A percentile compares a stretch with the other conserved stretches of the same genome.
Evolutionary conservation across 2,888 invertebrate genomes (phyloP).

Genomic region (Campoletis raptor): DNA sequence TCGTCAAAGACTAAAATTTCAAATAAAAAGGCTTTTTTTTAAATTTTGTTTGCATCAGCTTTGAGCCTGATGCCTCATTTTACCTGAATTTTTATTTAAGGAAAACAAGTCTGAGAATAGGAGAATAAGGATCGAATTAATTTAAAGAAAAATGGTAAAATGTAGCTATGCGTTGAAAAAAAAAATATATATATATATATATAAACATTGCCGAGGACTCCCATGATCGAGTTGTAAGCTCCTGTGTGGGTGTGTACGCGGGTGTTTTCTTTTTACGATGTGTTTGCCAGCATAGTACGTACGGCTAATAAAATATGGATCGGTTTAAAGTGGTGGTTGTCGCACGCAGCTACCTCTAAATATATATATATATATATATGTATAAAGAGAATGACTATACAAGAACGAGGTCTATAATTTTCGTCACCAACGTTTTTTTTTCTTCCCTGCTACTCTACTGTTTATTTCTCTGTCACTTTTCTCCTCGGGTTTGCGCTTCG

Average conservation of each 20-base stretch:
- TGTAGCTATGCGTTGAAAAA: background rate
- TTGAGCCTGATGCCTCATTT: background rate
- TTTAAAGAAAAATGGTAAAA: background rate
- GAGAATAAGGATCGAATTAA: background rate
- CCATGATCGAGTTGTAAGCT: slow-evolving; percentile 19
- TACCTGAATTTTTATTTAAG: background rate
- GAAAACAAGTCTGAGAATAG: background rate
- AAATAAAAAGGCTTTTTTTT: no score
- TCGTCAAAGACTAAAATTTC: no score
- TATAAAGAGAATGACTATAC: slow-evolving; percentile 55
- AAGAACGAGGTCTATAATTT: slow-evolving; percentile 74
- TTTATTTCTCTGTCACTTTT: slow-evolving; percentile 29
- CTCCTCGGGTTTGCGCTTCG: background rate
- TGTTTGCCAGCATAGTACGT: slow-evolving; percentile 33
- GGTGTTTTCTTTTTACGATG: background rate
- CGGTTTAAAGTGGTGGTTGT: slow-evolving; percentile 77
- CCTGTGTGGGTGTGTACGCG: slow-evolving; percentile 35
- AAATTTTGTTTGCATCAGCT: no score
- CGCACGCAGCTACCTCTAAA: slow-evolving; percentile 50
- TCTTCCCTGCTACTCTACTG: background rate
- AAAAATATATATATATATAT: no score
- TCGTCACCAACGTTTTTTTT: slow-evolving; percentile 57
- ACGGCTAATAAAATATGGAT: slow-evolving; percentile 79
- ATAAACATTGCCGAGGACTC: background rate
- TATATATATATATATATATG: slow-evolving; percentile 22